Conservation (phyloP, 2,113 vertebrate genomes). For the Paracyprichromis sp. region DNA sequence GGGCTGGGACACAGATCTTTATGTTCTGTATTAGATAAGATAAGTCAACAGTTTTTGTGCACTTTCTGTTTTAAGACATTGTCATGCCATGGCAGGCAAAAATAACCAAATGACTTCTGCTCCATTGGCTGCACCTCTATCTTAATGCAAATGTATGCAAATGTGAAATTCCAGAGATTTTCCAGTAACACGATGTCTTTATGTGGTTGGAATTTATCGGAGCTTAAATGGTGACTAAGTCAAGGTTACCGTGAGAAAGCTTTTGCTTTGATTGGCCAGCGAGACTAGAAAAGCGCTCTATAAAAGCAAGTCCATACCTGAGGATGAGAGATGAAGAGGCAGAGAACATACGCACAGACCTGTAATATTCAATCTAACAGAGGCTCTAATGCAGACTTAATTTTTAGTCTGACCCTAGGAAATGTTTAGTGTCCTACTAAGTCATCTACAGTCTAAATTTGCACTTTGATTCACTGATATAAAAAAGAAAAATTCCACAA, state of each 20-base stretch:
- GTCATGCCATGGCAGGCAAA: constrained; percentile 31
- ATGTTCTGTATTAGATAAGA: constrained; percentile 17
- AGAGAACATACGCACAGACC: neutral
- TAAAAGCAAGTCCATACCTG: neutral
- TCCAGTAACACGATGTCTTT: neutral
- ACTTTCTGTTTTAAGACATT: neutral
- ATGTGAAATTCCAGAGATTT: constrained; percentile 27
- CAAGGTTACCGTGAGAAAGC: neutral
- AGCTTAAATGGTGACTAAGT: constrained; percentile 3
- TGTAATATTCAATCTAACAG: neutral
- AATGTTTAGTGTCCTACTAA: neutral
- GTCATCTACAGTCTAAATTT: neutral
- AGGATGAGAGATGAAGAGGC: neutral
- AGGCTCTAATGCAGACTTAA: neutral
- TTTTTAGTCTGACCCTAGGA: neutral
- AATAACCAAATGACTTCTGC: constrained; percentile 16
- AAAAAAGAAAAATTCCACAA: neutral
- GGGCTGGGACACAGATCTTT: neutral
- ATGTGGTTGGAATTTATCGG: neutral
- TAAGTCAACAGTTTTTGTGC: constrained; percentile 32
- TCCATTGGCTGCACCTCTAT: constrained; percentile 14
- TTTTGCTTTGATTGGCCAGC: neutral
- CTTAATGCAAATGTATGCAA: constrained; percentile 57
- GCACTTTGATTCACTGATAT: neutral
- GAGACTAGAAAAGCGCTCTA: neutral